These are phyloP conservation scores for Brachionichthys hirsutus DNA, from an alignment of 2,113 vertebrate genomes.

Conservation along the genomic window DNA sequence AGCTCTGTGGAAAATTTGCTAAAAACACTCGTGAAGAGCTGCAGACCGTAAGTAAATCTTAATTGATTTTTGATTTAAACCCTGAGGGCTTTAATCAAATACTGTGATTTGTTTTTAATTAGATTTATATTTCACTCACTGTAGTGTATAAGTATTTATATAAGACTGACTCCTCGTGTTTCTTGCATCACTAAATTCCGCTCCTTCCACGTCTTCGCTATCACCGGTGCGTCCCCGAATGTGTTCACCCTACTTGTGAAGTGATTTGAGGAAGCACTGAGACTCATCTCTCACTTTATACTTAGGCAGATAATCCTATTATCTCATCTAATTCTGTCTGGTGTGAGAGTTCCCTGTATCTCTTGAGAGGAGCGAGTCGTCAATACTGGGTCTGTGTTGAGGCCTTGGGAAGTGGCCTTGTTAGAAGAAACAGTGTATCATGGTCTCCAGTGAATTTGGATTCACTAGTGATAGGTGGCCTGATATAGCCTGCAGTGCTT, in stretches of 20 bases:
- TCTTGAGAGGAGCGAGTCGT: conserved; percentile 48
- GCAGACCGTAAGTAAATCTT: conserved; percentile 91
- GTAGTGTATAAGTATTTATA: no score
- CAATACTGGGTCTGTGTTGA: conserved; percentile 31
- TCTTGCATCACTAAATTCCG: neutral
- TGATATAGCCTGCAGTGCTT: conserved; percentile 36
- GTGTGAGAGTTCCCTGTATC: conserved; percentile 65
- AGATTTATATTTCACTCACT: neutral
- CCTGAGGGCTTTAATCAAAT: neutral
- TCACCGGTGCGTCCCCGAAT: conserved; percentile 10
- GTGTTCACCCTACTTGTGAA: conserved; percentile 13
- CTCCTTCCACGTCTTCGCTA: conserved; percentile 5
- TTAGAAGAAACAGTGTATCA: conserved; percentile 22
- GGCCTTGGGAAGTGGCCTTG: neutral
- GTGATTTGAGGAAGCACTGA: conserved; percentile 32
- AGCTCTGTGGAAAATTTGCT: conserved; percentile 95
- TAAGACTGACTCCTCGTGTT: neutral
- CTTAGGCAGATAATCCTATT: conserved; percentile 73
- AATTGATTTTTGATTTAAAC: neutral
- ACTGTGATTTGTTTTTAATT: neutral
- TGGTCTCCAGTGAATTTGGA: conserved; percentile 2
- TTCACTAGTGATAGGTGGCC: conserved; percentile 11
- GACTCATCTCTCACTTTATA: conserved; percentile 48
- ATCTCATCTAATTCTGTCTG: conserved; percentile 73
- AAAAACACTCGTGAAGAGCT: conserved; percentile 95